These are phyloP conservation scores for Myotis myotis DNA, from an alignment of 2,797 vertebrate genomes.

Conservation along the genomic window DNA sequence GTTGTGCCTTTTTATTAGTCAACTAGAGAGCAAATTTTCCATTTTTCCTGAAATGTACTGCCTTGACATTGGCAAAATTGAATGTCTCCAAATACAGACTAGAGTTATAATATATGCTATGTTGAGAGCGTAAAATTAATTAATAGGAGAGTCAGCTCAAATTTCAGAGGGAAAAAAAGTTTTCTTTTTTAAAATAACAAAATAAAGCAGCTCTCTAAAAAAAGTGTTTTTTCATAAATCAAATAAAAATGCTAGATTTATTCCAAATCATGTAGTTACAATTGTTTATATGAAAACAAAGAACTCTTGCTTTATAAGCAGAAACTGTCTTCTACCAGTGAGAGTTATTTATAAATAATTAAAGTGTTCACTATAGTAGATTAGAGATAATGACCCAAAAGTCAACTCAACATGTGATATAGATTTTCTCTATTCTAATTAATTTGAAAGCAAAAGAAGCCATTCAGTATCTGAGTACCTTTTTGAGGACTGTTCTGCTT, in stretches of 20 bases:
- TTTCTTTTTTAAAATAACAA: not conserved
- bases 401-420: not conserved
- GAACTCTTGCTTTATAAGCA: not conserved
- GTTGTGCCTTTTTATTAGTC: not conserved
- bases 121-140: not conserved
- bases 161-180: not conserved
- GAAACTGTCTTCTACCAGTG: not conserved
- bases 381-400: not conserved
- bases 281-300: conserved; percentile 14
- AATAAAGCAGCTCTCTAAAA: not conserved
- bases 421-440: not conserved
- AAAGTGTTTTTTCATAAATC: not conserved
- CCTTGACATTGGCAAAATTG: not conserved
- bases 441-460: not conserved
- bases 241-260: conserved; percentile 28
- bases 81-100: not conserved
- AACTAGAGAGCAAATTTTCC: not conserved
- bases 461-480: not conserved
- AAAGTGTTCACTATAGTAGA: not conserved
- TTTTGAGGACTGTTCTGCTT: not conserved
- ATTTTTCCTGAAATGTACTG: not conserved
- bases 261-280: not conserved
- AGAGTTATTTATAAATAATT: conserved; percentile 43
- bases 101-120: not conserved
- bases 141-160: not conserved